phyloP scores from a whole-genome alignment of 30 jellyfish, hydroid and myxozoan species.

The Turritopsis rubra region DNA sequence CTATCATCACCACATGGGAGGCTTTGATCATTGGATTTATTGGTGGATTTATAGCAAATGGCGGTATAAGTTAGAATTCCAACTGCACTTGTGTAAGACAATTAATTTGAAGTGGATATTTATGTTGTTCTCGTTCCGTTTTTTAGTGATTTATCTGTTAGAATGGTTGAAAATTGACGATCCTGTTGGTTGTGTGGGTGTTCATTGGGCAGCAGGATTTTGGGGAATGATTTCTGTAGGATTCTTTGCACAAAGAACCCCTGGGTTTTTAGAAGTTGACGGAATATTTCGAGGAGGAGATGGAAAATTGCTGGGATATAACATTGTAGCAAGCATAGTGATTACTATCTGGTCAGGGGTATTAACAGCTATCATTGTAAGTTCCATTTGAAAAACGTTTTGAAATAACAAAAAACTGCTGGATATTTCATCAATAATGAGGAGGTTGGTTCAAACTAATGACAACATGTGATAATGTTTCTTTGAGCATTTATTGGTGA shows the following conservation, averaged over 20 bases:
- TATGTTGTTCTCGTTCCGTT: not conserved
- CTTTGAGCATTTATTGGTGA: not conserved
- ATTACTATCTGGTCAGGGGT: conserved; percentile 29
- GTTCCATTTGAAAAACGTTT: not conserved
- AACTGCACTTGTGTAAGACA: no score
- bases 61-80: conserved; percentile 19
- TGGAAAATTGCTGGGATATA: conserved; percentile 31
- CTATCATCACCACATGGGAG: conserved; percentile 44
- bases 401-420: no score
- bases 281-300: conserved; percentile 34
- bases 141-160: not conserved
- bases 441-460: no score
- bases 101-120: not conserved
- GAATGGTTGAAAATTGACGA: conserved; percentile 21
- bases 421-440: no score
- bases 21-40: conserved; percentile 37
- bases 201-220: conserved; percentile 23
- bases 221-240: conserved; percentile 34
- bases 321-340: conserved; percentile 16
- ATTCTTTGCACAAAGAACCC: conserved; percentile 20
- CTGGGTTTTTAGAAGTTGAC: not conserved
- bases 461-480: no score
- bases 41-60: conserved; percentile 45
- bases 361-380: conserved; percentile 24
- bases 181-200: conserved; percentile 37